A percentile compares a stretch with the other conserved stretches of the same genome.
These are phyloP conservation scores for Ostrea edulis DNA, from an alignment of 1,140 invertebrate genomes.

Conservation along the genomic window DNA sequence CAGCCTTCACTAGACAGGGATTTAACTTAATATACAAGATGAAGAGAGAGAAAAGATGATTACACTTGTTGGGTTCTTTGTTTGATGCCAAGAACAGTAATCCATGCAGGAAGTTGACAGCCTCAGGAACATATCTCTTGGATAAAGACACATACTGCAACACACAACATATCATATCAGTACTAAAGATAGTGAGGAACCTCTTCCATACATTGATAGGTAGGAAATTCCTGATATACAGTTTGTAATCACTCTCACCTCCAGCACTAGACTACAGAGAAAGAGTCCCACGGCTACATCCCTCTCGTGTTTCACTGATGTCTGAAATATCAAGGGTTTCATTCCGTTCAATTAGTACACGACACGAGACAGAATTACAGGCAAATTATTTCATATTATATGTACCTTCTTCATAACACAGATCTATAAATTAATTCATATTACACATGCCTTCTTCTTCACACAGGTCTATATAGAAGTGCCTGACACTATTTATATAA, in stretches of 20 bases:
- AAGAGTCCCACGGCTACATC: constrained; percentile 91
- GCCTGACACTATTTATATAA: no score
- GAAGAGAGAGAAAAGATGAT: constrained; percentile 19
- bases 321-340: constrained; percentile 68
- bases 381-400: no score
- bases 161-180: constrained; percentile 36
- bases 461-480: no score
- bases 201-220: not conserved
- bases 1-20: no score
- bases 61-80: constrained; percentile 69
- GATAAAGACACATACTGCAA: constrained; percentile 88
- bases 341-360: no score
- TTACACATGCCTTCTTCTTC: no score
- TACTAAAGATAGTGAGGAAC: no score
- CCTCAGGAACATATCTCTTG: constrained; percentile 89
- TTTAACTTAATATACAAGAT: not conserved
- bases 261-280: constrained; percentile 86
- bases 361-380: no score
- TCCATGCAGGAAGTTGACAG: constrained; percentile 86
- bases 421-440: no score
- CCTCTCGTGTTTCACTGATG: constrained; percentile 83
- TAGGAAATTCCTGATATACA: not conserved
- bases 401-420: no score
- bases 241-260: constrained; percentile 81
- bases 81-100: constrained; percentile 70